Evolutionary conservation across 37 sponge, comb jelly and placozoan species (phyloP).

Genomic region (Ianthella basta): DNA sequence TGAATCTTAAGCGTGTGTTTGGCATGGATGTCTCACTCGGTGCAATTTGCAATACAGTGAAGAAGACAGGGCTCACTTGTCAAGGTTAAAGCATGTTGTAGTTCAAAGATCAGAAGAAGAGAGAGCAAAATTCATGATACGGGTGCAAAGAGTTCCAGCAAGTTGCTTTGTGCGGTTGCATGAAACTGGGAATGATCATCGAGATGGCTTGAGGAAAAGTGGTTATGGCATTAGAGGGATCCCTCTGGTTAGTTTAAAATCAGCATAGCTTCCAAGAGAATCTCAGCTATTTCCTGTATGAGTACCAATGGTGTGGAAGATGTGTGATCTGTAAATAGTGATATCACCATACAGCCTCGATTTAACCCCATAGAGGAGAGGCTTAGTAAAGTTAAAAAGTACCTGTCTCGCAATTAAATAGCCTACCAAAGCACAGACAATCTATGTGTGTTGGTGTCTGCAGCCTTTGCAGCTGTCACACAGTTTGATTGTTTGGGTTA

Average conservation of each 20-base stretch:
- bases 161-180: background rate
- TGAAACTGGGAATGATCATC: slow-evolving; percentile 16
- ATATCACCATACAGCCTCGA: slow-evolving; percentile 41
- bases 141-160: background rate
- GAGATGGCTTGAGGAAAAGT: slow-evolving; percentile 9
- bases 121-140: background rate
- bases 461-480: too few relatives aligned
- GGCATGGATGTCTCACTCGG: background rate
- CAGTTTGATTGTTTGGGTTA: too few relatives aligned
- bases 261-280: background rate
- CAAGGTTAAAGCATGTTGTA: background rate
- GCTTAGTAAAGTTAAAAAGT: slow-evolving; percentile 6
- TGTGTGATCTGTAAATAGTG: slow-evolving; percentile 25
- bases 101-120: background rate
- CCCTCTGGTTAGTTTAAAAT: too few relatives aligned
- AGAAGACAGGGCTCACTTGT: background rate
- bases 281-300: background rate
- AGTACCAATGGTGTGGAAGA: slow-evolving; percentile 28
- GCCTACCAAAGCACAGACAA: too few relatives aligned
- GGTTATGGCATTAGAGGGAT: slow-evolving; percentile 21
- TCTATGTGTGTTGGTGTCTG: too few relatives aligned
- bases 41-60: slow-evolving; percentile 14
- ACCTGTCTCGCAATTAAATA: background rate
- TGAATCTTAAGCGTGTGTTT: background rate
- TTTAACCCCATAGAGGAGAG: slow-evolving; percentile 28